These are phyloP conservation scores for Drosophila dunni DNA, from an alignment of 1,140 invertebrate genomes.

Conservation along the genomic window DNA sequence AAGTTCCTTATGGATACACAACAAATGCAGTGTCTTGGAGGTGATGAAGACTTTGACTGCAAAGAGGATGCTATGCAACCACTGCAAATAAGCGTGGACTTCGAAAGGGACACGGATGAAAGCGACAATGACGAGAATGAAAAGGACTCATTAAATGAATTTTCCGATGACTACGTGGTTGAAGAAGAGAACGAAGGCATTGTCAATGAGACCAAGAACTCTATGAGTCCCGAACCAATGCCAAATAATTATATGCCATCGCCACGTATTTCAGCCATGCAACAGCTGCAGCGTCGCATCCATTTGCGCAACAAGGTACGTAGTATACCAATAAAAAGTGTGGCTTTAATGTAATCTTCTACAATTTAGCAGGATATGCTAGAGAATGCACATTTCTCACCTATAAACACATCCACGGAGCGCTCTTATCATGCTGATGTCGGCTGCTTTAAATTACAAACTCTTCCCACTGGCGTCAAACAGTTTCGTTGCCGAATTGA, in stretches of 20 bases:
- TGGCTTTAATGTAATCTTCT: background rate
- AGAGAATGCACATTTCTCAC: conserved; percentile 45
- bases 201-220: conserved; percentile 1
- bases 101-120: conserved; percentile 3
- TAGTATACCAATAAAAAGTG: background rate
- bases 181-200: conserved; percentile 4
- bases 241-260: conserved; percentile 10
- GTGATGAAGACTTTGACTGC: conserved; percentile 53
- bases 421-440: conserved; percentile 45
- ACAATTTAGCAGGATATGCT: conserved; percentile 35
- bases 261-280: background rate
- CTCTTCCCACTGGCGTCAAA: conserved; percentile 61
- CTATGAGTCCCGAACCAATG: background rate
- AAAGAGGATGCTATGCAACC: conserved; percentile 27
- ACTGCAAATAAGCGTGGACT: conserved; percentile 7
- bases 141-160: background rate
- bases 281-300: conserved; percentile 43
- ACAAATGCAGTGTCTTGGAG: background rate
- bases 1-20: conserved; percentile 9
- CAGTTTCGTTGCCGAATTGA: conserved; percentile 63
- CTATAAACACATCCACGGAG: conserved; percentile 63
- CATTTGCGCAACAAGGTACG: conserved; percentile 50
- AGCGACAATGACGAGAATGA: background rate
- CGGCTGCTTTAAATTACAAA: conserved; percentile 54
- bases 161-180: conserved; percentile 3